Evolutionary conservation across 2,113 vertebrate genomes (phyloP), one percentile per base, ranked within the genome.

Genomic region (Triplophysa tibetana): DNA sequence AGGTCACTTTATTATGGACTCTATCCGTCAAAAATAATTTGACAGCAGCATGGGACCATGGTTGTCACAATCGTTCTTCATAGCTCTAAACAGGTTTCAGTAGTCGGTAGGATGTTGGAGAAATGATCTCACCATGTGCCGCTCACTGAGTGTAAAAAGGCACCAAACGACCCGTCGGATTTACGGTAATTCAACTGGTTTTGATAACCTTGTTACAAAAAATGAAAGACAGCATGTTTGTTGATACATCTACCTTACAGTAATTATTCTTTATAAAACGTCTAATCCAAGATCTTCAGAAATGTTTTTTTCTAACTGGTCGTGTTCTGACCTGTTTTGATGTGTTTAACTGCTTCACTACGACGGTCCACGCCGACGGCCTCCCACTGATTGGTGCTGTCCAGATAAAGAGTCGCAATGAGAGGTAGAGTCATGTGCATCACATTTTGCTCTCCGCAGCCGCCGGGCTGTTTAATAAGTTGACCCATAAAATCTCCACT

Each of bases 391-490:
- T 85, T 80, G 0, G 89, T 86, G 64, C 29, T 13, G 38, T 92
- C 89, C 54, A 84, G 56, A 64, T 84, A 84, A 65, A 77, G 78
- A 52, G 85, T 85, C 45, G 90, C 85, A 58, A 87, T 84, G 65
- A 89, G 11, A 8, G 80, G 68, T 0, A 84, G 78, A 0, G 82
- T 83, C 82, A 91, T 60, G 0, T 1, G 2, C 60, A 87, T 87
- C 83, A 91, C 86, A 0, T 76, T 90, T 66, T 89, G 86, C 69
- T 90, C 86, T 0, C 88, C 87, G 26, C 85, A 85, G 8, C 90
- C 86, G 0, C 0, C 0, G 0, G 90, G 90, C 64, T 89, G 70
- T 0, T 1, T 26, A 12, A 90, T 83, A 8, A 88, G 69, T 0
- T 16, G 2, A 0, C 13, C 16, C 1, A 68, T 70, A 14, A 87